Conservation (phyloP, 2,797 vertebrate species). For the Gorsachius magnificus region DNA sequence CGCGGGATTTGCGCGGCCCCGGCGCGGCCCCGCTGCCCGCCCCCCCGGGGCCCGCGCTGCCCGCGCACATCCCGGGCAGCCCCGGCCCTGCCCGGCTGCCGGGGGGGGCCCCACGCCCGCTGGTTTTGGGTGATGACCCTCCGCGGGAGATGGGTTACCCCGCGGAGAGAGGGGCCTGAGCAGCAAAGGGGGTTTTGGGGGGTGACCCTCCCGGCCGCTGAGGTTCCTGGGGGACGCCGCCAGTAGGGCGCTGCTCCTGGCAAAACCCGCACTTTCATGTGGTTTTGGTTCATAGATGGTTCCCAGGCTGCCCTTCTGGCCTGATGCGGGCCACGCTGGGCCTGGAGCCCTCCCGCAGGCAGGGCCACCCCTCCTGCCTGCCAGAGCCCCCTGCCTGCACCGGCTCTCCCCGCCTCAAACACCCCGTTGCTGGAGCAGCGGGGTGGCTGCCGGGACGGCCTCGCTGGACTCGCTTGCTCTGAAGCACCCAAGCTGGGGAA, state of each 20-base stretch:
- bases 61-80: not conserved
- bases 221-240: not conserved
- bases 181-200: rapidly evolving
- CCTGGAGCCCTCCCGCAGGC: not conserved
- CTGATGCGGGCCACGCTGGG: rapidly evolving
- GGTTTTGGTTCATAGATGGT: rapidly evolving
- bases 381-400: not conserved
- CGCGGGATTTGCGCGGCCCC: not conserved
- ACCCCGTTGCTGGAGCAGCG: rapidly evolving
- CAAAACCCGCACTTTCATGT: rapidly evolving
- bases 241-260: not conserved
- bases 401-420: not conserved
- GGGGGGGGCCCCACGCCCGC: too few relatives aligned
- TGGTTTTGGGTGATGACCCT: not conserved
- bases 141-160: not conserved
- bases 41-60: not conserved
- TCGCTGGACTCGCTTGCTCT: rapidly evolving
- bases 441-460: not conserved
- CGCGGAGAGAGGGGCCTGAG: not conserved
- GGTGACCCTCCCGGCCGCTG: too few relatives aligned
- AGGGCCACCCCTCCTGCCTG: not conserved
- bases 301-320: not conserved
- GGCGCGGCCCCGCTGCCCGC: not conserved
- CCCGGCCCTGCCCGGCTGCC: not conserved
- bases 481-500: not conserved